These are phyloP conservation scores for Linurgus olivaceus DNA, from an alignment of 2,797 vertebrate species.

Conservation along the genomic window DNA sequence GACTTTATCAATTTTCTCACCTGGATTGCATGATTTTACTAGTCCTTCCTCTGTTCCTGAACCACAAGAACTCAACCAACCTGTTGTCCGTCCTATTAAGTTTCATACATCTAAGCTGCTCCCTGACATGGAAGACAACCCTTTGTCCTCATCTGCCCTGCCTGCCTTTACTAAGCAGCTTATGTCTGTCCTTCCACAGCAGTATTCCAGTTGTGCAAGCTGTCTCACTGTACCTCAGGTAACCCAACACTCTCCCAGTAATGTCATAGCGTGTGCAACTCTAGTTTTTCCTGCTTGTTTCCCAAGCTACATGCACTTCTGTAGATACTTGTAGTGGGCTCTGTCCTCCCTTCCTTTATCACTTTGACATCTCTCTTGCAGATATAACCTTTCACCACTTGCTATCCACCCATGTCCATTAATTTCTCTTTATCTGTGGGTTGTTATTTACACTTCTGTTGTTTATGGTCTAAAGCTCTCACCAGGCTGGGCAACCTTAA, in stretches of 20 bases:
- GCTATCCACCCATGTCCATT: neutral
- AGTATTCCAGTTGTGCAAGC: neutral
- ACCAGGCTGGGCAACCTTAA: neutral
- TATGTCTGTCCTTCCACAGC: neutral
- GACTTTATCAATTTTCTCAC: neutral
- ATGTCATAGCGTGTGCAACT: neutral
- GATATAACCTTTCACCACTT: neutral
- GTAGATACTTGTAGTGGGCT: neutral
- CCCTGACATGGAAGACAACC: neutral
- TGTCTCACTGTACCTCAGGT: neutral
- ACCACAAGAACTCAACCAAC: neutral
- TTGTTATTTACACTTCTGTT: neutral
- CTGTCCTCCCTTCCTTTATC: neutral
- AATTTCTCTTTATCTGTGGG: neutral
- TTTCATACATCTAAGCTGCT: neutral
- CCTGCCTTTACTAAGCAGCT: neutral
- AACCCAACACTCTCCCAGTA: neutral
- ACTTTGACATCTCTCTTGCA: neutral
- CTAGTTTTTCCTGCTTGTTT: neutral
- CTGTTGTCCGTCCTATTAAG: neutral
- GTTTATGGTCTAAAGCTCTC: neutral
- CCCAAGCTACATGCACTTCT: neutral
- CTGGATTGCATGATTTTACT: neutral
- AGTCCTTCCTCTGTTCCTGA: neutral
- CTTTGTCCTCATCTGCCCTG: neutral